These are phyloP conservation scores for Pavo muticus DNA, from an alignment of 2,113 vertebrate genomes.

Conservation along the genomic window DNA sequence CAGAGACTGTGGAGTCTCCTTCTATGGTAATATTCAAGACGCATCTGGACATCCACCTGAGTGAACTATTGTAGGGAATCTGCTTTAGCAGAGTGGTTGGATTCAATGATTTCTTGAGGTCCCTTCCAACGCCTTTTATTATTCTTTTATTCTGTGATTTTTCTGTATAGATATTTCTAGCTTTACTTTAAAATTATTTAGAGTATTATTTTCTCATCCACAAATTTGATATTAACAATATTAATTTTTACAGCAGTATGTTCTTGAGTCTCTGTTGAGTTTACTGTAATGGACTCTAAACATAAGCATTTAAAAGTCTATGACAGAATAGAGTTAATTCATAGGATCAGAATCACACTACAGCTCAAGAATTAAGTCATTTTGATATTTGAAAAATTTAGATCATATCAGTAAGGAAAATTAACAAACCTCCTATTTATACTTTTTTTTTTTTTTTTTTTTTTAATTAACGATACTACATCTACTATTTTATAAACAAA, in stretches of 20 bases:
- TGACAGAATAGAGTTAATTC: neutral
- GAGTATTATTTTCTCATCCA: neutral
- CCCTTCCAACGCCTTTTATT: too few species aligned
- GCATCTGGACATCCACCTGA: too few species aligned
- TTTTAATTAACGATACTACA: neutral
- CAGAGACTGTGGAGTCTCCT: too few species aligned
- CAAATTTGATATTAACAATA: neutral
- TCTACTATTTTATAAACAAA: neutral
- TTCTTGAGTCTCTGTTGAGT: neutral
- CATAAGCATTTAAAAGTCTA: neutral
- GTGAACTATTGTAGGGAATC: too few species aligned
- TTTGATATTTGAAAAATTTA: neutral
- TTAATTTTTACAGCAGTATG: neutral
- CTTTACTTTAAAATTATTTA: neutral
- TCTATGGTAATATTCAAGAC: too few species aligned
- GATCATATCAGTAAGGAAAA: neutral
- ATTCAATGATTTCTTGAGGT: too few species aligned
- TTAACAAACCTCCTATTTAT: neutral
- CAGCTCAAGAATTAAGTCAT: neutral
- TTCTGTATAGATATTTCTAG: neutral
- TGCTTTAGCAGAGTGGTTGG: too few species aligned
- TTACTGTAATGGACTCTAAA: neutral
- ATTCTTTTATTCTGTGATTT: too few species aligned
- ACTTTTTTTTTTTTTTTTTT: neutral
- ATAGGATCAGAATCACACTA: neutral